Conservation (phyloP, 2,888 invertebrate genomes). For the Leucania comma region DNA sequence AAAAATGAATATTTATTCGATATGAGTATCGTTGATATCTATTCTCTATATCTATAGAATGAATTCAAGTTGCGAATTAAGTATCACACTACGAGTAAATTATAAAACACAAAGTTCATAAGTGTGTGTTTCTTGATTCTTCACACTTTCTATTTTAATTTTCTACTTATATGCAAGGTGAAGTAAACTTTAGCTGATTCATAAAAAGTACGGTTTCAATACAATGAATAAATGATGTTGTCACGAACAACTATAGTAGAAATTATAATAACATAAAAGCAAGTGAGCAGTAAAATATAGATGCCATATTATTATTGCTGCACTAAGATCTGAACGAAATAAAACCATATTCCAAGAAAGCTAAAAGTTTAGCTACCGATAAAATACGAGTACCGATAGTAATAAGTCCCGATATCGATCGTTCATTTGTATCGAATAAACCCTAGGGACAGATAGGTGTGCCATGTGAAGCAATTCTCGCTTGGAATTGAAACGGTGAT, state of each 20-base stretch:
- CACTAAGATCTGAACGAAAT: background rate
- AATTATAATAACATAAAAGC: too few relatives aligned
- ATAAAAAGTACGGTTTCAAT: too few relatives aligned
- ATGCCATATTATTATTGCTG: too few relatives aligned
- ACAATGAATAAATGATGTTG: too few relatives aligned
- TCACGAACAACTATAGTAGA: too few relatives aligned
- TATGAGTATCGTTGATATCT: background rate
- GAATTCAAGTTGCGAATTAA: slow-evolving; percentile 5
- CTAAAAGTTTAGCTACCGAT: slow-evolving; percentile 2
- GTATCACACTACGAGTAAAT: too few relatives aligned
- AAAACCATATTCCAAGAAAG: background rate
- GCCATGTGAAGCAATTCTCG: slow-evolving; percentile 53
- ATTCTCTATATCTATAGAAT: background rate
- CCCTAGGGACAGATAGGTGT: slow-evolving; percentile 37
- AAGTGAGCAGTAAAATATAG: too few relatives aligned
- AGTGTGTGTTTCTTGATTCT: too few relatives aligned
- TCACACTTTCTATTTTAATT: too few relatives aligned
- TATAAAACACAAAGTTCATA: background rate
- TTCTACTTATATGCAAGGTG: too few relatives aligned
- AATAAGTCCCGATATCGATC: slow-evolving; percentile 36
- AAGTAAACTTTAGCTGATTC: too few relatives aligned
- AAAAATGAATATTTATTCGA: slow-evolving; percentile 9
- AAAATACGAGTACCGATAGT: slow-evolving; percentile 6
- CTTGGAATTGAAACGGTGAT: slow-evolving; percentile 60
- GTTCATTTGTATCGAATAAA: slow-evolving; percentile 28